Evolutionary conservation across 2,797 vertebrate species (phyloP), one percentile per base, ranked within the genome.

Genomic region (Fringilla coelebs): DNA sequence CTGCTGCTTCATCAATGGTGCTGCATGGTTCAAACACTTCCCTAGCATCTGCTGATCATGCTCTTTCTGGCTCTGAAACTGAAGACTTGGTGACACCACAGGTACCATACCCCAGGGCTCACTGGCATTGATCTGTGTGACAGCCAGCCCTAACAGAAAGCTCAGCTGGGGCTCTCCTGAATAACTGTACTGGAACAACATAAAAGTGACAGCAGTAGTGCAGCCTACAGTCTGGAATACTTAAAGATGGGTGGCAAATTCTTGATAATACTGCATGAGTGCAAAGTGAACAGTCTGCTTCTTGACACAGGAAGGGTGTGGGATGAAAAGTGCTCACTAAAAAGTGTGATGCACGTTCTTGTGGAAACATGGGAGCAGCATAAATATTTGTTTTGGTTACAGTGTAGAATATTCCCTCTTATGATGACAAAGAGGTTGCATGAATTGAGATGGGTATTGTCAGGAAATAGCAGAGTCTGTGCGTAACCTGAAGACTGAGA

Each of bases 11-110:
- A 91, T 76, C 97, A 6, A 41, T 97, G 88, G 88, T 94, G 7
- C 72, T 95, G 63, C 95, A 94, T 90, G 94, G 90, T 86, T 92
- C 94, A 81, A 98, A 97, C 97, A 93, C 95, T 95, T 97, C 97
- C 93, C 92, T 98, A 80, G 96, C 97, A 65, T 98, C 98, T 95
- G 97, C 98, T 36, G 98, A 98, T 79, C 97, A 71, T 22, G 80
- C 95, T 75, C 92, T 98, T 87, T 97, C 98, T 16, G 95, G 90
- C 78, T 97, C 97, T 73, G 98, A 98, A 93, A 84, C 98, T 38
- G 97, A 95, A 29, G 95, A 98, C 16, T 94, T 98, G 92, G 95
- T 94, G 85, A 93, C 97, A 40, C 95, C 97, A 86, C 96, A 98
- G 95, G 99, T 99, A 98, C 97, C 55, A 17, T 3, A 55, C 9